A percentile compares a stretch with the other conserved stretches of the same genome.
These are phyloP conservation scores for Ditula angustiorana DNA, from an alignment of 2,888 invertebrate genomes.

Conservation along the genomic window DNA sequence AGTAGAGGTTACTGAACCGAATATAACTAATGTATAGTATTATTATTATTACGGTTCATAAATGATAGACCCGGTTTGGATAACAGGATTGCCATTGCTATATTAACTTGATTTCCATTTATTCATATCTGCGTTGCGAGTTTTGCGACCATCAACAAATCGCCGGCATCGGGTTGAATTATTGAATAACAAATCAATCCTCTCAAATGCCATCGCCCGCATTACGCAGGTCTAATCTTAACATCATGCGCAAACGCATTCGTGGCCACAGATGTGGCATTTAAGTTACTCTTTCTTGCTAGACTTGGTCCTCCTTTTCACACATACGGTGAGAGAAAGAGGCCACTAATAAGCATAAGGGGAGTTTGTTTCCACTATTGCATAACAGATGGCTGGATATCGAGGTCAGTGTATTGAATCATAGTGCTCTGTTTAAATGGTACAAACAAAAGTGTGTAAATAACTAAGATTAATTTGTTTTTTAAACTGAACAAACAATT, in stretches of 20 bases:
- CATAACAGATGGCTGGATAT: conserved; percentile 49
- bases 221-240: conserved; percentile 7
- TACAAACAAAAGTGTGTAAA: neutral
- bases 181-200: neutral
- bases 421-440: conserved; percentile 35
- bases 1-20: neutral
- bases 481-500: neutral
- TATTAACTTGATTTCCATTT: neutral
- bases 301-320: conserved; percentile 9
- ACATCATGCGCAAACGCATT: conserved; percentile 17
- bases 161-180: neutral
- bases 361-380: conserved; percentile 43
- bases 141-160: neutral
- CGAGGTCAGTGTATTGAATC: conserved; percentile 45
- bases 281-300: no score
- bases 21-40: neutral
- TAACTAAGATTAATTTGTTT: neutral
- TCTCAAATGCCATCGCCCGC: conserved; percentile 26
- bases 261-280: neutral
- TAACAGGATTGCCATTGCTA: neutral
- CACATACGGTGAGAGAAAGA: neutral
- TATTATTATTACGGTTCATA: neutral
- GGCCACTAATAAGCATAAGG: conserved; percentile 17
- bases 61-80: neutral
- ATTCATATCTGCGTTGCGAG: neutral